These are phyloP conservation scores for Galleria mellonella DNA, from an alignment of 1,140 invertebrate species.

Conservation along the genomic window DNA sequence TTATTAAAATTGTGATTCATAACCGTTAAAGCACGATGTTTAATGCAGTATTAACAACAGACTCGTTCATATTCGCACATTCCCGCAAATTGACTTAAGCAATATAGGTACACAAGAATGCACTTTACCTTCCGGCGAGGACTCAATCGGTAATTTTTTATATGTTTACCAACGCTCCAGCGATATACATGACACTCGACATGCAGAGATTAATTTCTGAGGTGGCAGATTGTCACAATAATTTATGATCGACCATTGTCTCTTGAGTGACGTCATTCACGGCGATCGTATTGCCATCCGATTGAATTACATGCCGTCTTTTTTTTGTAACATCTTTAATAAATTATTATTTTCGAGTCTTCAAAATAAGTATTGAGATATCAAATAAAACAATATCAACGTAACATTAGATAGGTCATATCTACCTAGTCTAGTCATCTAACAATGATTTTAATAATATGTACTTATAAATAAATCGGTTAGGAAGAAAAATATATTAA, in stretches of 20 bases:
- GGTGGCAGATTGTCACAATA: slow-evolving; percentile 64
- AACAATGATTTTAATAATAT: too few species aligned
- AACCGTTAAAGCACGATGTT: slow-evolving; percentile 24
- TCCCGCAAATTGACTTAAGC: slow-evolving; percentile 55
- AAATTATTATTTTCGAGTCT: too few species aligned
- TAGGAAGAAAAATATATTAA: too few species aligned
- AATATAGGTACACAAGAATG: slow-evolving; percentile 68
- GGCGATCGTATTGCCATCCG: slow-evolving; percentile 35
- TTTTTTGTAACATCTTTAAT: slow-evolving; percentile 4
- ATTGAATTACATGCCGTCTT: slow-evolving; percentile 31
- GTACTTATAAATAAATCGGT: too few species aligned
- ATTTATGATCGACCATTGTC: slow-evolving; percentile 69
- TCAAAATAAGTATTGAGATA: too few species aligned
- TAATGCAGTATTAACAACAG: slow-evolving; percentile 27
- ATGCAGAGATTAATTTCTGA: slow-evolving; percentile 65
- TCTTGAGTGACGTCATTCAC: slow-evolving; percentile 55
- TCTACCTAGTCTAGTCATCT: too few species aligned
- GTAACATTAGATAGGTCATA: too few species aligned
- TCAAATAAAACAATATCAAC: neutral
- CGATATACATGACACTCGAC: slow-evolving; percentile 52
- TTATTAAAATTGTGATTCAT: slow-evolving; percentile 20
- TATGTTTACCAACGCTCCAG: slow-evolving; percentile 38
- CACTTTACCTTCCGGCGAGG: slow-evolving; percentile 53
- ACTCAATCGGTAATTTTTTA: slow-evolving; percentile 65
- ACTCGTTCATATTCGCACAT: slow-evolving; percentile 52